phyloP scores from a whole-genome alignment of 1,140 invertebrate species.

The Ericerus pela region DNA sequence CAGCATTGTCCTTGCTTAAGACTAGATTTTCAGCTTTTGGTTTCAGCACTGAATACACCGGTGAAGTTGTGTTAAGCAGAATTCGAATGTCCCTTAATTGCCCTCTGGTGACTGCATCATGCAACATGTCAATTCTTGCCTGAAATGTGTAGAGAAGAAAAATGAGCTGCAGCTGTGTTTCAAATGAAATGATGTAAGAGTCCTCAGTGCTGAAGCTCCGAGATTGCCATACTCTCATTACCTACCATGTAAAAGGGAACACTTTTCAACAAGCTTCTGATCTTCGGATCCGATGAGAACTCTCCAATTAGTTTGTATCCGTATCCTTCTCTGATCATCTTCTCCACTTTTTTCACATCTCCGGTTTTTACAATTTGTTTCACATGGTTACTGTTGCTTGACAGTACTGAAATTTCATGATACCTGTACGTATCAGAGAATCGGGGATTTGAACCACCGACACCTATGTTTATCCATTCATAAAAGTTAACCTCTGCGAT shows the following conservation, averaged over 20 bases:
- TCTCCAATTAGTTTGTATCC: slow-evolving; percentile 52
- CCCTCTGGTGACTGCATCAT: slow-evolving; percentile 52
- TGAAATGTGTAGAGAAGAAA: slow-evolving; percentile 23
- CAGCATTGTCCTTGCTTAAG: slow-evolving; percentile 52
- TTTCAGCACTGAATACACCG: slow-evolving; percentile 17
- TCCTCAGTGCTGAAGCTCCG: background rate
- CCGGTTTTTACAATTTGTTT: slow-evolving; percentile 39
- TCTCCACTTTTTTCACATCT: slow-evolving; percentile 56
- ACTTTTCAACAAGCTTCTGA: slow-evolving; percentile 47
- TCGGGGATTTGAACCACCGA: no score
- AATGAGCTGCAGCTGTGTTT: background rate
- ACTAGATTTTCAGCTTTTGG: slow-evolving; percentile 44
- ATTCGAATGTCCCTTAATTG: slow-evolving; percentile 45
- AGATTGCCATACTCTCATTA: background rate
- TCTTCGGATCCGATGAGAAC: slow-evolving; percentile 45
- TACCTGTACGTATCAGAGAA: no score
- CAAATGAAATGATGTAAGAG: background rate
- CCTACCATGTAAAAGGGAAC: slow-evolving; percentile 51
- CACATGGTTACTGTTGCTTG: slow-evolving; percentile 7
- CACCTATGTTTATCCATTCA: no score
- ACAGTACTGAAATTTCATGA: slow-evolving; percentile 15
- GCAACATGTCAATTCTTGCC: slow-evolving; percentile 48
- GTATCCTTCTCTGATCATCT: slow-evolving; percentile 60
- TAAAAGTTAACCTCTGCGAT: no score
- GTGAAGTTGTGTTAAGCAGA: slow-evolving; percentile 30